These are phyloP conservation scores for Lutjanus erythropterus DNA, from an alignment of 2,113 vertebrate genomes.

Conservation along the genomic window DNA sequence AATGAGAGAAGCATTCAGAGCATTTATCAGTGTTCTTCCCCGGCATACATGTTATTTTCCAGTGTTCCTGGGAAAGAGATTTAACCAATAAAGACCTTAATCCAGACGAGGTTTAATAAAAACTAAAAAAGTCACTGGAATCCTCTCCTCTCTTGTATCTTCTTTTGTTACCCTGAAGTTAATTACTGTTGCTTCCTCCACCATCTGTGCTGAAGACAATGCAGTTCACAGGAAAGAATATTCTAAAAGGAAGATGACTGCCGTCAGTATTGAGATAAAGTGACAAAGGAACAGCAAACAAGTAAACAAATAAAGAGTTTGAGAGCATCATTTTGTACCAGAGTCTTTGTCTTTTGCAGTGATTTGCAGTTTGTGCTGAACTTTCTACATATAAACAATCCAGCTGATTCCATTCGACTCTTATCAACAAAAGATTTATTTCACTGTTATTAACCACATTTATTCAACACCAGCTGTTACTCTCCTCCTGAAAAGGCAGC, in stretches of 20 bases:
- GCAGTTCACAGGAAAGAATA: slow-evolving; percentile 9
- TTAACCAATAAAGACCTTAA: slow-evolving; percentile 73
- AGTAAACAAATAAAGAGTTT: background rate
- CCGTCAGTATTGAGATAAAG: background rate
- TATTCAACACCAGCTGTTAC: background rate
- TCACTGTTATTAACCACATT: background rate
- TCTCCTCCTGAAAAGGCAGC: background rate
- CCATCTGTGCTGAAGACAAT: slow-evolving; percentile 34
- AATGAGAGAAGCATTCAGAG: slow-evolving; percentile 75
- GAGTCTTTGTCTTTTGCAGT: background rate
- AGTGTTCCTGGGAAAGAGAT: slow-evolving; percentile 73
- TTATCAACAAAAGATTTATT: background rate
- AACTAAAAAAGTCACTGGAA: slow-evolving; percentile 70
- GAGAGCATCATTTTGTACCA: background rate
- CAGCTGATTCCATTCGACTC: background rate
- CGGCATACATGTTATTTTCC: slow-evolving; percentile 59
- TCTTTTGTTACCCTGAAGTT: slow-evolving; percentile 33
- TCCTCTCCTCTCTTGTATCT: slow-evolving; percentile 28
- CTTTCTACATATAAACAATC: background rate
- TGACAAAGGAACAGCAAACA: background rate
- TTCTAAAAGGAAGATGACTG: background rate
- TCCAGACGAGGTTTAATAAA: slow-evolving; percentile 71
- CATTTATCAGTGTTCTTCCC: slow-evolving; percentile 54
- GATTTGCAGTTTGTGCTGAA: too few species aligned
- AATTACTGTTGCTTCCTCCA: slow-evolving; percentile 46